A percentile compares a stretch with the other conserved stretches of the same genome.
These are phyloP conservation scores for Platalea minor DNA, from an alignment of 2,797 vertebrate species.

Conservation along the genomic window DNA sequence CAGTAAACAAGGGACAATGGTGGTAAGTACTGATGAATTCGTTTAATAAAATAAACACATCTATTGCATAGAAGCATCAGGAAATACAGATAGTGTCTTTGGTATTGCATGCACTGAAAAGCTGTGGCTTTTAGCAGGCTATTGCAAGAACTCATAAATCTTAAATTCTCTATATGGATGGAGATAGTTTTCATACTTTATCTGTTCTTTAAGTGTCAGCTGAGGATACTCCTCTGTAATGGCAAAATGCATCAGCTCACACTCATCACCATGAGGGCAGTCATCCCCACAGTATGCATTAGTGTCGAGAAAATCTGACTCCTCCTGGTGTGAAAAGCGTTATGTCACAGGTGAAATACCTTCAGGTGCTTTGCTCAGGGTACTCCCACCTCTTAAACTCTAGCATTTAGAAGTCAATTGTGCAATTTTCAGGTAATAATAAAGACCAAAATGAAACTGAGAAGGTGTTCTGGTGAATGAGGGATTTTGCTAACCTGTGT, in stretches of 20 bases:
- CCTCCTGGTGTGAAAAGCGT: background rate
- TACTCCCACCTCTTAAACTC: background rate
- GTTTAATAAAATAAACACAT: background rate
- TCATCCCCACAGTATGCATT: background rate
- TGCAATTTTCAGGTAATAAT: background rate
- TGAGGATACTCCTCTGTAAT: constrained; percentile 22
- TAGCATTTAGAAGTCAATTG: background rate
- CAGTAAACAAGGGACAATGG: background rate
- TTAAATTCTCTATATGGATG: background rate
- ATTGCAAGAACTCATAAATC: background rate
- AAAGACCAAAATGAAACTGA: background rate
- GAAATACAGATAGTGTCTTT: background rate
- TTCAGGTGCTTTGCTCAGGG: background rate
- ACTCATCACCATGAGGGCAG: constrained; percentile 21
- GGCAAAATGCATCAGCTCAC: constrained; percentile 30
- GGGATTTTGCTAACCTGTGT: background rate
- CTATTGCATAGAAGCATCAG: background rate
- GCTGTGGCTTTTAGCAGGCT: background rate
- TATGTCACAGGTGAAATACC: constrained; percentile 36
- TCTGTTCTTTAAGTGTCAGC: constrained; percentile 31
- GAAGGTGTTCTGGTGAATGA: background rate
- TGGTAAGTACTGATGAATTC: background rate
- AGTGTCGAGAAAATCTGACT: constrained; percentile 11
- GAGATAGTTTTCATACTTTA: constrained; percentile 8
- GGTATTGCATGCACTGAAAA: background rate